phyloP scores from a whole-genome alignment of 2,888 invertebrate genomes.

The Invenusta paracnida region DNA sequence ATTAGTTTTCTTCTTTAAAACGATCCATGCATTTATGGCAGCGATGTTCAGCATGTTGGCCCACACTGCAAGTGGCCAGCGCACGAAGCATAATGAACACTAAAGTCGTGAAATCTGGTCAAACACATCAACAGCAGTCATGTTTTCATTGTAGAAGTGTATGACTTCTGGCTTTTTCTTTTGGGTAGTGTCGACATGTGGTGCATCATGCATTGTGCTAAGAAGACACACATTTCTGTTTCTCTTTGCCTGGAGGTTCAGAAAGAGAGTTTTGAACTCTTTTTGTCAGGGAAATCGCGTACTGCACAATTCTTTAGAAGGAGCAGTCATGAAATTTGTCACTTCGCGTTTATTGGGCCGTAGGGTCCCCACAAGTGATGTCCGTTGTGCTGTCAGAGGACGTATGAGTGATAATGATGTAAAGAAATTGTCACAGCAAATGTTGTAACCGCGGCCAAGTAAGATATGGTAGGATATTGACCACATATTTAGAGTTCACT shows the following conservation, averaged over 20 bases:
- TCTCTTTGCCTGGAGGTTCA: not conserved
- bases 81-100: not conserved
- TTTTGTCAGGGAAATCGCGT: slow-evolving; percentile 1
- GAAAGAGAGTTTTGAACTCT: not conserved
- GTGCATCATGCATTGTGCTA: not conserved
- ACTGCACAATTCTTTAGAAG: not conserved
- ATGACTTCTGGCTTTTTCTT: slow-evolving; percentile 25
- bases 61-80: not conserved
- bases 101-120: slow-evolving; percentile 9
- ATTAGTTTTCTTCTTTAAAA: not conserved
- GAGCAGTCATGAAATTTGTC: not conserved
- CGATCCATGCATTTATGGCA: slow-evolving; percentile 25
- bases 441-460: not conserved
- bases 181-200: not conserved
- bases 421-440: slow-evolving; percentile 20
- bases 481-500: slow-evolving; percentile 25
- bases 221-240: not conserved
- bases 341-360: not conserved
- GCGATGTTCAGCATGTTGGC: slow-evolving; percentile 25
- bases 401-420: not conserved
- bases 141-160: slow-evolving; percentile 20
- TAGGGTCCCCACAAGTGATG: slow-evolving; percentile 7
- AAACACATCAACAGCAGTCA: not conserved
- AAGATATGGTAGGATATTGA: not conserved
- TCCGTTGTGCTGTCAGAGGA: not conserved